These are phyloP conservation scores for Chloroclystis v-ata DNA, from an alignment of 2,888 invertebrate species.

Conservation along the genomic window DNA sequence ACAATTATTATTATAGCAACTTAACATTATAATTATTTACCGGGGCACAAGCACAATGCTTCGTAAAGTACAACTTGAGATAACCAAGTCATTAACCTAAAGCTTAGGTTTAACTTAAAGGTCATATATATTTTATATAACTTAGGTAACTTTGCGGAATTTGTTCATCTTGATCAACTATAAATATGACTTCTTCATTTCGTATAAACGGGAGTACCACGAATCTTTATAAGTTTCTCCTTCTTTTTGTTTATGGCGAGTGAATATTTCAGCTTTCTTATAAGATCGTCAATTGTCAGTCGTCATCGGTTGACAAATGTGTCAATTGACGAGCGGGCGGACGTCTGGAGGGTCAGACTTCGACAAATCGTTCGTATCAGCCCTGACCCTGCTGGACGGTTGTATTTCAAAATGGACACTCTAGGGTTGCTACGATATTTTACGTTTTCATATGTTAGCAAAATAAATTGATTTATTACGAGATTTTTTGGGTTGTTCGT, in stretches of 20 bases:
- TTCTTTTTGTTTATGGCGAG: too few species aligned
- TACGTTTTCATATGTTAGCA: too few species aligned
- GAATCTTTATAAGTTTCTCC: too few species aligned
- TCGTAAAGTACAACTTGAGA: not conserved
- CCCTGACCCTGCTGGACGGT: conserved; percentile 34
- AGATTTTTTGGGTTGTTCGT: too few species aligned
- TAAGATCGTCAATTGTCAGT: conserved; percentile 13
- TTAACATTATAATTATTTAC: too few species aligned
- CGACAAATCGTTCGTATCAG: conserved; percentile 53
- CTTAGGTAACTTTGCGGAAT: too few species aligned
- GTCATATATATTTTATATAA: not conserved
- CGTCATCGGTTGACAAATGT: conserved; percentile 57
- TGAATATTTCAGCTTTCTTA: not conserved
- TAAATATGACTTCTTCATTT: too few species aligned
- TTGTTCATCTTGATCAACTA: too few species aligned
- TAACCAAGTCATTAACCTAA: not conserved
- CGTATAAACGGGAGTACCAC: too few species aligned
- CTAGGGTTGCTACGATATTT: conserved; percentile 12
- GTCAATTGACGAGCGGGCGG: conserved; percentile 55
- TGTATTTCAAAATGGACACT: conserved; percentile 6
- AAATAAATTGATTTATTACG: too few species aligned
- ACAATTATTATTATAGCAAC: too few species aligned
- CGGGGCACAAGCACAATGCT: not conserved
- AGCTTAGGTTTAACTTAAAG: too few species aligned
- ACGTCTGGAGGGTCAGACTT: conserved; percentile 45